Base-by-base conservation (phyloP, 2,797 vertebrate species). In the Sarcoramphus papa region DNA sequence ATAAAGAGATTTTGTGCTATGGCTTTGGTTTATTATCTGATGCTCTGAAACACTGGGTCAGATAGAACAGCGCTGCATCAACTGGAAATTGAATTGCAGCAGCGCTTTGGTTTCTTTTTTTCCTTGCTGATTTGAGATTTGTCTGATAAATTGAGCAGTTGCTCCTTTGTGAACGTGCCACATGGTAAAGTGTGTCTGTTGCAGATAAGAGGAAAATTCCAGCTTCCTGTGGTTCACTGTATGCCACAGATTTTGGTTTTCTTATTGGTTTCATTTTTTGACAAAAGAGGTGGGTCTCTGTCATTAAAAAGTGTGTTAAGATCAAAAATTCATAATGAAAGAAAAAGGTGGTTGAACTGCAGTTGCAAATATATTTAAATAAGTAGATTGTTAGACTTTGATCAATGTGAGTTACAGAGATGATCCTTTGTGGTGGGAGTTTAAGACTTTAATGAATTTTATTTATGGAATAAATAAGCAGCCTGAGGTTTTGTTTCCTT, bases 1-100 rank as follows among this genome's bases (percentile, higher is more conserved):
- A 64, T 90, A 84, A 85, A 94, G 75, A 92, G 53, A 65, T 81
- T 93, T 94, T 93, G 73, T 96, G 62, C 56, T 53, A 30, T 65
- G 65, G 28, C 43, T 84, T 84, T 76, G 27, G 31, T 86, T 96
- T 91, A 82, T 94, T 88, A 76, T 59, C 88, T 94, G 83, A 33
- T 93, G 62, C 51, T 86, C 72, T 79, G 65, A 76, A 95, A 89
- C 43, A 51, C 30, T 51, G 33, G 47, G 63, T 92, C 69, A 84
- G 72, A 50, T 17, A 72, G 24, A 80, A 59, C 20, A 84, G 30
- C 2, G 4, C 35, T 53, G 35, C 48, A 35, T 72, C 68, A 72
- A 53, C 45, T 73, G 28, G 59, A 90, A 95, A 85, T 60, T 57
- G 15, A 75, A 91, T 57, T 70, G 60, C 63, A 51, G 24, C 22